phyloP scores from a whole-genome alignment of 2,888 invertebrate species.

The Griposia aprilina region DNA sequence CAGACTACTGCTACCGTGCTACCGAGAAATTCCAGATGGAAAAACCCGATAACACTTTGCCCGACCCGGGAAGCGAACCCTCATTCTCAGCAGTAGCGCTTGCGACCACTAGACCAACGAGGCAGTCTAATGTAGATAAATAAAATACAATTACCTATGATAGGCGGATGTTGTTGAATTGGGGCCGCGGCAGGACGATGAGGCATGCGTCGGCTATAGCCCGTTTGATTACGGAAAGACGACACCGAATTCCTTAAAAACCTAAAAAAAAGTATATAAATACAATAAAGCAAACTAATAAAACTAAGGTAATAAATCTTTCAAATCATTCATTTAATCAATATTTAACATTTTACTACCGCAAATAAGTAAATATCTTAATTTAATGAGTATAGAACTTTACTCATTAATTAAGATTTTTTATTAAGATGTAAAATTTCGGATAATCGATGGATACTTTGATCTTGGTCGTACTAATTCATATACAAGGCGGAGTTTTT shows the following conservation, averaged over 20 bases:
- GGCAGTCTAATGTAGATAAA: neutral
- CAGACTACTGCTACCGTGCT: too few relatives aligned
- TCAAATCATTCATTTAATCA: neutral
- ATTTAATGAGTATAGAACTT: too few relatives aligned
- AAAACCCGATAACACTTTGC: too few relatives aligned
- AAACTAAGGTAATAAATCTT: conserved; percentile 4
- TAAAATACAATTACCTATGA: conserved; percentile 69
- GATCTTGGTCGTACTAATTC: neutral
- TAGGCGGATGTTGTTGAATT: conserved; percentile 70
- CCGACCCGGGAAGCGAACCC: too few relatives aligned
- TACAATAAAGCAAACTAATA: neutral
- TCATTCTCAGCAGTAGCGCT: too few relatives aligned
- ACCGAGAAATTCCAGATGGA: too few relatives aligned
- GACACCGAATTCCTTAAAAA: conserved; percentile 97
- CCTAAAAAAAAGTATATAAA: conserved; percentile 78
- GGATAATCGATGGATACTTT: neutral
- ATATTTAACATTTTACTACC: neutral
- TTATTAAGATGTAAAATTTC: neutral
- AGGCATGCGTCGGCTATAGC: conserved; percentile 92
- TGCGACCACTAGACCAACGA: too few relatives aligned
- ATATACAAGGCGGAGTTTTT: too few relatives aligned
- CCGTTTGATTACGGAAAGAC: conserved; percentile 97
- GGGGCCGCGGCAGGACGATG: conserved; percentile 81
- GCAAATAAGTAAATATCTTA: neutral
- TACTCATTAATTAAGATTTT: neutral